A percentile compares a stretch with the other conserved stretches of the same genome.
These are phyloP conservation scores for Erythrolamprus reginae DNA, from an alignment of 2,113 vertebrate genomes.

Conservation along the genomic window DNA sequence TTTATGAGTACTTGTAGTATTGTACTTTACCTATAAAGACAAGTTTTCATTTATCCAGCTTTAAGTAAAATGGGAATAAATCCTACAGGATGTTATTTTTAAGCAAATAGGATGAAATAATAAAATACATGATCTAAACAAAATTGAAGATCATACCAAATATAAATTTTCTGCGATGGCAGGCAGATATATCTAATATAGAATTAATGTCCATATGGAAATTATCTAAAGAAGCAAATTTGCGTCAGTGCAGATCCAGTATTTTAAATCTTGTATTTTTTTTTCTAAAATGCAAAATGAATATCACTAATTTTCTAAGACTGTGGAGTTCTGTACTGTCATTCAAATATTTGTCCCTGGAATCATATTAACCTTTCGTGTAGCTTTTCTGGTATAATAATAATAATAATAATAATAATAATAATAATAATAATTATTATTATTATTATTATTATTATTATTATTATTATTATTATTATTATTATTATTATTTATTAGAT, in stretches of 20 bases:
- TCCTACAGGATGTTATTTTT: neutral
- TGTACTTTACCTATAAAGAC: neutral
- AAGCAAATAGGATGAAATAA: neutral
- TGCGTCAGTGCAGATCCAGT: neutral
- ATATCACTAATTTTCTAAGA: neutral
- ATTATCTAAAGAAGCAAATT: neutral
- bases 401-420: too few relatives aligned
- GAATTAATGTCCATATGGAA: neutral
- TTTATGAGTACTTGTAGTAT: neutral
- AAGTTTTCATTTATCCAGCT: neutral
- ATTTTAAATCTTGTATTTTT: neutral
- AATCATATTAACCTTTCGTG: constrained; percentile 44
- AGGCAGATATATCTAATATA: neutral
- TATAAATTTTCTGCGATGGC: neutral
- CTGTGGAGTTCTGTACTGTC: neutral
- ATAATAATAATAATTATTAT: too few relatives aligned
- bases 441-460: too few relatives aligned
- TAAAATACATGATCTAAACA: neutral
- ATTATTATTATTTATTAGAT: too few relatives aligned
- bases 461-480: too few relatives aligned
- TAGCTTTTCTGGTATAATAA: constrained; percentile 21
- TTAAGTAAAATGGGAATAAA: neutral
- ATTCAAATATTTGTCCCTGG: neutral
- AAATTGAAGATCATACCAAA: neutral
- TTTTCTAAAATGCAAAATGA: neutral